Evolutionary conservation across 2,113 vertebrate genomes (phyloP), one percentile per base, ranked within the genome.

Genomic region (Atherinomorus stipes): DNA sequence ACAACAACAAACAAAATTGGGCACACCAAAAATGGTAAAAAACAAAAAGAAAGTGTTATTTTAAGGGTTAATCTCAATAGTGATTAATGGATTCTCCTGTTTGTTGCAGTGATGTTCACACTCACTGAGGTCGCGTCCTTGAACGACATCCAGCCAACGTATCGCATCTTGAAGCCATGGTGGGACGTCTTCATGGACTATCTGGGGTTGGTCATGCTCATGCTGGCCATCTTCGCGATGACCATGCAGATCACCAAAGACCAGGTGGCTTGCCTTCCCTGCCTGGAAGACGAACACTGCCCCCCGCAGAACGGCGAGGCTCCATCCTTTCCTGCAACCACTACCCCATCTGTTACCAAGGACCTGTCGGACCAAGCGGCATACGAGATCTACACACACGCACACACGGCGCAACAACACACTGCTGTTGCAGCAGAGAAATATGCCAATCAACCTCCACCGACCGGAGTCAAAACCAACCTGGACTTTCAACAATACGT

Each of bases 181-280:
- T 99, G 98, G 98, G 98, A 99, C n/a, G 97, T 99, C 38, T 98
- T 99, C 90, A 99, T 99, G 98, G 98, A 99, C 94, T 99, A 99
- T 90, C 93, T 99, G 64, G 97, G 97, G 19, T 89, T 98, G 47
- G 95, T 98, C 78, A 98, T 99, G 97, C 90, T 99, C 79, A 99
- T 99, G 97, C 92, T 99, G 78, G 96, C 98, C 79, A 96, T 99
- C 85, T 99, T 99, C 84, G 96, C 96, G 58, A 98, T 97, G 93
- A 99, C 98, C 85, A 98, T 99, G 97, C 98, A 99, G 85, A 94
- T 99, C 90, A 97, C 97, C 92, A 99, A 97, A 95, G 98, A 99
- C 92, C 96, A 99, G 74, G 96, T 99, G 86, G 96, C 97, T 58
- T 99, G 98, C 85, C 94, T 99, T 90, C 98, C 98, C 11, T 93